Evolutionary conservation across 2,888 invertebrate species (phyloP).

Genomic region (Sarcophaga rosellei): DNA sequence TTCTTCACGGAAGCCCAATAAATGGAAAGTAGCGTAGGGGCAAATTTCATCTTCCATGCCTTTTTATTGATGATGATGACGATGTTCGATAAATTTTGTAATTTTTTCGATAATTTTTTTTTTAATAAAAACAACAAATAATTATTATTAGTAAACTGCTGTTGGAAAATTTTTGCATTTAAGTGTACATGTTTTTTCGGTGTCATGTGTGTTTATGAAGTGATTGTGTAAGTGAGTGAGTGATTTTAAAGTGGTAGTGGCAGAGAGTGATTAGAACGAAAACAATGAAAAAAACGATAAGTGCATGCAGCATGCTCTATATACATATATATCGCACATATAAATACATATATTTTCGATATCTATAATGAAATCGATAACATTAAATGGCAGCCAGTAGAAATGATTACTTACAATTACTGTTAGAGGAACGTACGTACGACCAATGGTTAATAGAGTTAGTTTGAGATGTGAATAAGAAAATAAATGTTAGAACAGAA

Average conservation of each 20-base stretch:
- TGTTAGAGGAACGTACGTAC: slow-evolving; percentile 33
- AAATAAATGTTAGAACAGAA: not conserved
- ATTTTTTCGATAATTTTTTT: slow-evolving; percentile 13
- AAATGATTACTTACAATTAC: slow-evolving; percentile 64
- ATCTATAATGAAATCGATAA: not conserved
- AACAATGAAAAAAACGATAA: not conserved
- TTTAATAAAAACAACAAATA: slow-evolving; percentile 17
- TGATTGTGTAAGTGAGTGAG: slow-evolving; percentile 26
- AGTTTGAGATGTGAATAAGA: not conserved
- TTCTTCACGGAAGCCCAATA: slow-evolving; percentile 96
- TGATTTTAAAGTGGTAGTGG: not conserved
- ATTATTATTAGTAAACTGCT: slow-evolving; percentile 8
- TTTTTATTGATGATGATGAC: slow-evolving; percentile 75
- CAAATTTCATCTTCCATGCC: slow-evolving; percentile 98
- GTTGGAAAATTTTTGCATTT: slow-evolving; percentile 15
- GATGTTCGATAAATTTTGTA: slow-evolving; percentile 68
- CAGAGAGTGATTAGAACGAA: slow-evolving; percentile 17
- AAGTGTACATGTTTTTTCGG: slow-evolving; percentile 42
- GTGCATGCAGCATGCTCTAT: slow-evolving; percentile 38
- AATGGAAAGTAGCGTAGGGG: slow-evolving; percentile 98
- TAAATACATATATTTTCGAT: not conserved
- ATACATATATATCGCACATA: slow-evolving; percentile 11
- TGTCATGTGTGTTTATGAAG: slow-evolving; percentile 40
- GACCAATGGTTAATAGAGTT: slow-evolving; percentile 48
- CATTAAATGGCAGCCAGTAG: not conserved